Percentiles rank a stretch among this genome's conserved stretches.
phyloP scores from a whole-genome alignment of 2,113 vertebrate species.

The Lynx canadensis region DNA sequence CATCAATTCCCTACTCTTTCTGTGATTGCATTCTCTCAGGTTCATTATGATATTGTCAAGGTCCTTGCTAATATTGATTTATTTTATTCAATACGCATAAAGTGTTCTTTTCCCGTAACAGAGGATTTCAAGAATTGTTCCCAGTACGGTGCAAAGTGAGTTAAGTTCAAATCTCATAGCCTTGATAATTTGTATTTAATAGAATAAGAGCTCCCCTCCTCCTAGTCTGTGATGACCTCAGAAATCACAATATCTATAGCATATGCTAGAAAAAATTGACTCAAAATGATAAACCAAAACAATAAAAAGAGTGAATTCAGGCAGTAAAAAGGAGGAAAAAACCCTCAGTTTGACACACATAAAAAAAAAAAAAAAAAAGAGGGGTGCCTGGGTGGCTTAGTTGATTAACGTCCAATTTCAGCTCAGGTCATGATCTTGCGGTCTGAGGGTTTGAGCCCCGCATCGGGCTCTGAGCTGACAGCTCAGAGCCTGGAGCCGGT shows the following conservation, averaged over 20 bases:
- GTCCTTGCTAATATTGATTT: constrained; percentile 30
- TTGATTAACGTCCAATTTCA: too few relatives aligned
- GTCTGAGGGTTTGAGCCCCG: too few relatives aligned
- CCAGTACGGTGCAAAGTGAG: background rate
- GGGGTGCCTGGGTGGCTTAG: too few relatives aligned
- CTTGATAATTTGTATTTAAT: background rate
- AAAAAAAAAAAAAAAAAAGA: background rate
- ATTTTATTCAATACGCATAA: background rate
- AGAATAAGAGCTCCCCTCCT: background rate
- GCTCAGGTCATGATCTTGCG: too few relatives aligned
- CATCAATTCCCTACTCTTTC: background rate
- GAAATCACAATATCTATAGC: background rate
- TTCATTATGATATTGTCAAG: background rate
- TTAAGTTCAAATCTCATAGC: background rate
- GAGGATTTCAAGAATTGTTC: constrained; percentile 1
- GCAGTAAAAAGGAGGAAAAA: background rate
- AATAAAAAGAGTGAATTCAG: background rate
- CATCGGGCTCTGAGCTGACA: too few relatives aligned
- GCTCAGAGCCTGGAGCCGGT: too few relatives aligned
- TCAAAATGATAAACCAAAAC: background rate
- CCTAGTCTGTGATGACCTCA: background rate
- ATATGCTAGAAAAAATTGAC: background rate
- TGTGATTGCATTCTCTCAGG: background rate
- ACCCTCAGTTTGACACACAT: background rate
- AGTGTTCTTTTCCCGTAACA: constrained; percentile 15